phyloP scores from a whole-genome alignment of 2,797 vertebrate species.

The Toxotes lorentzi region DNA sequence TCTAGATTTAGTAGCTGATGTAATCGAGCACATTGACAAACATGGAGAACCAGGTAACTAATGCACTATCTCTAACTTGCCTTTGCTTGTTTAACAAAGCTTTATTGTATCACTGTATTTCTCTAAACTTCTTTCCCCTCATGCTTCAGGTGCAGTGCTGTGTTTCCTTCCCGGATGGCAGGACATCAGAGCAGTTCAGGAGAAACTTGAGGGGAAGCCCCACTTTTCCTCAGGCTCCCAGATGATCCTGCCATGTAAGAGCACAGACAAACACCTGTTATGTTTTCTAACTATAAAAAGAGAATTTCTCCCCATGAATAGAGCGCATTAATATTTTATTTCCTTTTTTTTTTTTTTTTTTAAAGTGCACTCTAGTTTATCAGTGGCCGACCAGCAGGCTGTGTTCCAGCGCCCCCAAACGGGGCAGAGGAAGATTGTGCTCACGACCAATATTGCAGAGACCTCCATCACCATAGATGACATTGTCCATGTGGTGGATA shows the following conservation, averaged over 20 bases:
- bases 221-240: conserved; percentile 85
- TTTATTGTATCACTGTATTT: not conserved
- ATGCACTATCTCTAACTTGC: not conserved
- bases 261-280: not conserved
- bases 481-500: conserved; percentile 95
- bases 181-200: conserved; percentile 93
- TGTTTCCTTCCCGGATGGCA: conserved; percentile 99
- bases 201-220: conserved; percentile 86
- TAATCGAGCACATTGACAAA: conserved; percentile 92
- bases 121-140: not conserved
- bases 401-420: conserved; percentile 91
- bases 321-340: fast-evolving
- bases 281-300: not conserved
- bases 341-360: not conserved
- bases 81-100: not conserved
- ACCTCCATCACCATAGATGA: conserved; percentile 98
- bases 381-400: conserved; percentile 93
- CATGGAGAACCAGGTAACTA: conserved; percentile 89
- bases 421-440: conserved; percentile 92
- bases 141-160: conserved; percentile 90
- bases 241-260: conserved; percentile 92
- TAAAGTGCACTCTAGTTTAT: conserved; percentile 96
- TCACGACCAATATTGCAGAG: conserved; percentile 97
- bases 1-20: conserved; percentile 89
- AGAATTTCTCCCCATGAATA: not conserved